A percentile compares a stretch with the other conserved stretches of the same genome.
Evolutionary conservation across 2,113 vertebrate species (phyloP).

Genomic region (Aix galericulata): DNA sequence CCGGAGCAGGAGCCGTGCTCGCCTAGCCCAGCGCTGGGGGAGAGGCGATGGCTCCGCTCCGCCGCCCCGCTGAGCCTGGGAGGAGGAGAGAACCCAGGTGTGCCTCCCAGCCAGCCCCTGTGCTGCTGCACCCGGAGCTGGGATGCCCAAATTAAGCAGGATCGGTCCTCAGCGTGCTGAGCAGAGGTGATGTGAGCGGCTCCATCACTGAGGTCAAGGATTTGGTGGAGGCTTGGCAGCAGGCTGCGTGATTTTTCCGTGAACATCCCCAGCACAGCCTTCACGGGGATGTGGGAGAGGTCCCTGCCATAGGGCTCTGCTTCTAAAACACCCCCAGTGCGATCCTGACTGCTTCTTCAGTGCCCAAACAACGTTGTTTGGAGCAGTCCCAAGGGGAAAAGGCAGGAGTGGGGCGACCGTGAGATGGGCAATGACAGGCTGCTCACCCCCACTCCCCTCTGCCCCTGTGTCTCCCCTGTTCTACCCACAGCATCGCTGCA

Average conservation of each 20-base stretch:
- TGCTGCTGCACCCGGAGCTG: fast-evolving
- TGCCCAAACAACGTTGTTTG: not conserved
- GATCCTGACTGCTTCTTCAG: no score
- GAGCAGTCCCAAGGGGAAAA: no score
- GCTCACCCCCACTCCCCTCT: not conserved
- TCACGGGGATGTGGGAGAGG: not conserved
- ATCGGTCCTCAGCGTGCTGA: not conserved
- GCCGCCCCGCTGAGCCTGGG: fast-evolving
- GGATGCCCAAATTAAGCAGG: not conserved
- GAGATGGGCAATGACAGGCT: not conserved
- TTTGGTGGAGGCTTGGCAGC: not conserved
- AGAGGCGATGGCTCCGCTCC: not conserved
- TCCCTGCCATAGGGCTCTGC: not conserved
- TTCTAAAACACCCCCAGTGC: not conserved
- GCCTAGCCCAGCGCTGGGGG: fast-evolving
- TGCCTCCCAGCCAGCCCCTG: not conserved
- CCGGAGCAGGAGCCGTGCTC: fast-evolving
- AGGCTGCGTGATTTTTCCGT: not conserved
- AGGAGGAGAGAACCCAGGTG: not conserved
- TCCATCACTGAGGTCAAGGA: fast-evolving
- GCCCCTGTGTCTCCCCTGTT: not conserved
- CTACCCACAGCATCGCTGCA: no score
- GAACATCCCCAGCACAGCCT: not conserved
- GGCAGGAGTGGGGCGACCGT: not conserved
- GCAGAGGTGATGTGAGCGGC: not conserved